Evolutionary conservation across 2,797 vertebrate species (phyloP).

Genomic region (Intellagama lesueurii): DNA sequence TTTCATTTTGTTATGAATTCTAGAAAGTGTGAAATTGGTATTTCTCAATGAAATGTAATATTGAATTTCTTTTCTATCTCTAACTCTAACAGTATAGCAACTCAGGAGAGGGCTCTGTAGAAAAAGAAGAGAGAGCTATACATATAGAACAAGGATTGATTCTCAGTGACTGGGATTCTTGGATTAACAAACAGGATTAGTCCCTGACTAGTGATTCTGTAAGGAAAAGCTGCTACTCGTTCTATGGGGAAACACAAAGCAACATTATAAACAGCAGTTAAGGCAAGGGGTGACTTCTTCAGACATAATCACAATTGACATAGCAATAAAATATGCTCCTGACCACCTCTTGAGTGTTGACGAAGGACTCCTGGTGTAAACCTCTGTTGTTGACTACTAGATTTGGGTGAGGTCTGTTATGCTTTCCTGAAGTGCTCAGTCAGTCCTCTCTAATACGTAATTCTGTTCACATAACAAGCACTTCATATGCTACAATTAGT

Average conservation of each 20-base stretch:
- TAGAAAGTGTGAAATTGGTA: background rate
- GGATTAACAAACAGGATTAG: too few species aligned
- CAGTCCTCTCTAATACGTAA: background rate
- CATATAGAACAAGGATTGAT: background rate
- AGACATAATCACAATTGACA: too few species aligned
- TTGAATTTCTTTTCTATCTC: background rate
- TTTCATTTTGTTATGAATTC: background rate
- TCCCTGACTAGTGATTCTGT: too few species aligned
- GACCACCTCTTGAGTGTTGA: too few species aligned
- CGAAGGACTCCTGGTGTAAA: too few species aligned
- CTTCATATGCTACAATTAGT: background rate
- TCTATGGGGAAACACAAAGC: too few species aligned
- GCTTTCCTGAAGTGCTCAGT: background rate
- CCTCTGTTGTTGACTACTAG: background rate
- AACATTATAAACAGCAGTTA: too few species aligned
- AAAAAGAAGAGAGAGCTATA: background rate
- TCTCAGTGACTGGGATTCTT: background rate
- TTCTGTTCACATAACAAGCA: background rate
- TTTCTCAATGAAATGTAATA: background rate
- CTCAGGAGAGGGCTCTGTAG: background rate
- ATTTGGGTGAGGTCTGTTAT: background rate
- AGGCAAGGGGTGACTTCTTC: too few species aligned
- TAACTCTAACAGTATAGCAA: background rate
- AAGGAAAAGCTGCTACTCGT: too few species aligned
- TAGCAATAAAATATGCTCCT: too few species aligned